phyloP scores from a whole-genome alignment of 2,888 invertebrate species.

The Teinopalpus imperialis region DNA sequence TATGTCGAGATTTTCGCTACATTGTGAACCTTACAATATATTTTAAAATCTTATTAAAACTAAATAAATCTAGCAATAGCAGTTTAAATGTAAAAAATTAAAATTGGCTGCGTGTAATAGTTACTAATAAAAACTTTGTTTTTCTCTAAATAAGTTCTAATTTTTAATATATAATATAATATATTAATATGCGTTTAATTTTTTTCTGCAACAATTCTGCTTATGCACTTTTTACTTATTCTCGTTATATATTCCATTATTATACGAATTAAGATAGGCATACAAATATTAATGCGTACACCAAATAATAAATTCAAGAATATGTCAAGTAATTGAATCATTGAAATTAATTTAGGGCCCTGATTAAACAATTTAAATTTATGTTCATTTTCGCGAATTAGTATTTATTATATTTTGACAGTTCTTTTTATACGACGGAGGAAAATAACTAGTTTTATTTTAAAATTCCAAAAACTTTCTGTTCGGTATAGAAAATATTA shows the following conservation, averaged over 20 bases:
- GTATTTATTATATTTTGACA: too few relatives aligned
- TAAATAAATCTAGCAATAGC: slow-evolving; percentile 12
- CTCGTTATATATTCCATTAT: slow-evolving; percentile 2
- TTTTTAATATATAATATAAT: slow-evolving; percentile 1
- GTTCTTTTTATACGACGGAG: too few relatives aligned
- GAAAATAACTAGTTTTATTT: too few relatives aligned
- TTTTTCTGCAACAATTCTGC: slow-evolving; percentile 10
- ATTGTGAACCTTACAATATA: slow-evolving; percentile 8
- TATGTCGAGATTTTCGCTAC: neutral
- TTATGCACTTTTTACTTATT: slow-evolving; percentile 4
- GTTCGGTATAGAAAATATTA: too few relatives aligned
- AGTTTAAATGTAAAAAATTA: neutral
- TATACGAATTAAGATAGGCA: too few relatives aligned
- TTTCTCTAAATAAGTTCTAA: slow-evolving; percentile 8
- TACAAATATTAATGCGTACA: neutral
- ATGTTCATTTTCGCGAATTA: too few relatives aligned
- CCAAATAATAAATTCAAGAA: too few relatives aligned
- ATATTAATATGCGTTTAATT: slow-evolving; percentile 2
- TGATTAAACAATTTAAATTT: too few relatives aligned
- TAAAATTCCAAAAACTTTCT: too few relatives aligned
- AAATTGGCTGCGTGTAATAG: neutral
- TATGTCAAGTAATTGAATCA: too few relatives aligned
- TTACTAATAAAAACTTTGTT: slow-evolving; percentile 18
- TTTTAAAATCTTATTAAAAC: neutral
- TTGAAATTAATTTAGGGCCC: too few relatives aligned